phyloP scores from a whole-genome alignment of 1,140 invertebrate genomes.

The Monomorium pharaonis region DNA sequence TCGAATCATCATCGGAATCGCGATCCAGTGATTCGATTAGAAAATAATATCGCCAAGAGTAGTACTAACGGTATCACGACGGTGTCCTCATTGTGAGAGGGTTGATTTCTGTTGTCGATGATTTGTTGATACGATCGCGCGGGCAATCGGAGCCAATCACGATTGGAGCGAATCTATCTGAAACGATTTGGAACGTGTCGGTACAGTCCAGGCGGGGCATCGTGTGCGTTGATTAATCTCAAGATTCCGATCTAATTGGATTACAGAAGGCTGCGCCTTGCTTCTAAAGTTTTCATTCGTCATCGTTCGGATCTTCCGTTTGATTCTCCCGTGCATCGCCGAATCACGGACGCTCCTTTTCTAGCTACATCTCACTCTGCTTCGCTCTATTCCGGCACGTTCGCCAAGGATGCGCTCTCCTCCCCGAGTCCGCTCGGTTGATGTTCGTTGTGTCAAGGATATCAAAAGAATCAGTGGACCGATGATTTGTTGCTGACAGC shows the following conservation, averaged over 20 bases:
- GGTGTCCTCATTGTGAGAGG: constrained; percentile 44
- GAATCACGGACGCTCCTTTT: constrained; percentile 1
- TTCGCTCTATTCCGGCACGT: background rate
- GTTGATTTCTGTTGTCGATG: constrained; percentile 73
- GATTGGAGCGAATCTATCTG: constrained; percentile 1
- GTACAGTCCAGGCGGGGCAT: constrained; percentile 4
- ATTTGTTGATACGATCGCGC: constrained; percentile 72
- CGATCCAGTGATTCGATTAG: constrained; percentile 40
- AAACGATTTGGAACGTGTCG: constrained; percentile 54
- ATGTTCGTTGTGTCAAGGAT: constrained; percentile 6
- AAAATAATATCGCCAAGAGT: constrained; percentile 51
- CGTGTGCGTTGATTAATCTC: constrained; percentile 72
- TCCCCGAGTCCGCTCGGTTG: background rate
- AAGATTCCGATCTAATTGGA: constrained; percentile 79
- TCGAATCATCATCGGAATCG: background rate
- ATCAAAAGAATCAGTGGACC: constrained; percentile 40
- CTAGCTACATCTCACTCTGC: background rate
- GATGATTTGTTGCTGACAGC: constrained; percentile 61
- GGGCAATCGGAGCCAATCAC: constrained; percentile 68
- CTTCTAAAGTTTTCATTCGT: constrained; percentile 66
- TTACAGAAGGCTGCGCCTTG: constrained; percentile 64
- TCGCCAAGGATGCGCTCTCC: background rate
- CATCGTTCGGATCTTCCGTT: constrained; percentile 48
- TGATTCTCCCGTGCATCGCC: background rate
- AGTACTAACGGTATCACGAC: constrained; percentile 65